Conservation (phyloP, 1,140 invertebrate genomes). For the Linepithema humile region DNA sequence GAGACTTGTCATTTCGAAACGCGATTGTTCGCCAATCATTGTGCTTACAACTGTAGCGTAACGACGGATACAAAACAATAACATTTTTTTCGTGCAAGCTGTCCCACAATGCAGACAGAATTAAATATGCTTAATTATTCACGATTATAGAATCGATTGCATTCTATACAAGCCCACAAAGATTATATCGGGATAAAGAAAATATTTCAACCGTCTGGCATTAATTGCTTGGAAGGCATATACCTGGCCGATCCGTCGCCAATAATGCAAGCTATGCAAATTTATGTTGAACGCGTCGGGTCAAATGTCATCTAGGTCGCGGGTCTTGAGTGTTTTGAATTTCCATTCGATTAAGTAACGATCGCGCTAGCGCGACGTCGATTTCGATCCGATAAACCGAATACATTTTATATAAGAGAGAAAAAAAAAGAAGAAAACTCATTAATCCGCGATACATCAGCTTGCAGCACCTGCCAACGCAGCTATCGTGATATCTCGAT, state of each 20-base stretch:
- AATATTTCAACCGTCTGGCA: conserved; percentile 75
- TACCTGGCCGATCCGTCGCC: conserved; percentile 57
- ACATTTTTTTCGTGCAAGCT: too few relatives aligned
- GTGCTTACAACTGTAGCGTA: too few relatives aligned
- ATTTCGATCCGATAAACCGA: conserved; percentile 51
- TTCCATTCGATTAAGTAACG: conserved; percentile 77
- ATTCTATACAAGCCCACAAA: conserved; percentile 67
- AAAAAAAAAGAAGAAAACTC: neutral
- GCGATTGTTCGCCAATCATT: too few relatives aligned
- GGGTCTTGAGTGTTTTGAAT: conserved; percentile 75
- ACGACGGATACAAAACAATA: too few relatives aligned
- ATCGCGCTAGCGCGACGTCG: conserved; percentile 49
- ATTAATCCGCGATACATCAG: conserved; percentile 29
- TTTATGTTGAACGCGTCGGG: conserved; percentile 76
- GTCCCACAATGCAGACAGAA: too few relatives aligned
- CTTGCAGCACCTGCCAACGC: conserved; percentile 27
- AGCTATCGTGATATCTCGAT: conserved; percentile 40
- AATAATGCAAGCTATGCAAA: conserved; percentile 77
- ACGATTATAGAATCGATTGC: conserved; percentile 68
- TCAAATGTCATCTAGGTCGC: conserved; percentile 73
- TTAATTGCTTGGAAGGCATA: conserved; percentile 65
- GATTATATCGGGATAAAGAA: conserved; percentile 75
- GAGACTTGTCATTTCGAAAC: too few relatives aligned
- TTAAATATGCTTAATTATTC: conserved; percentile 25
- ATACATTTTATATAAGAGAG: neutral